Percentiles rank a stretch among this genome's conserved stretches.
Conservation (phyloP, 2,797 vertebrate genomes). For the Sebastolobus alascanus region DNA sequence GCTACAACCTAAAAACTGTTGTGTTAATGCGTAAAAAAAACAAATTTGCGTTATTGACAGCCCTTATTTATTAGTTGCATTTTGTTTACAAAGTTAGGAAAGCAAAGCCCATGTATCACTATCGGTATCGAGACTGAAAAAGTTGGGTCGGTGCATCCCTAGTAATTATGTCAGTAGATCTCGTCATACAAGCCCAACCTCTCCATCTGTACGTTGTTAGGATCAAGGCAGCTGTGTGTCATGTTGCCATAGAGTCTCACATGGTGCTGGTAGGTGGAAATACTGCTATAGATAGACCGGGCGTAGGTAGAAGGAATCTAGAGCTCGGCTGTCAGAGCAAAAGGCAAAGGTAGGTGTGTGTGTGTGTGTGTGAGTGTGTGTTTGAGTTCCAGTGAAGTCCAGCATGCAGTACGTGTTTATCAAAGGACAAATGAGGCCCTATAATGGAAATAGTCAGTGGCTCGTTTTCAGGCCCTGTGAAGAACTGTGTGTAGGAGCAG, state of each 20-base stretch:
- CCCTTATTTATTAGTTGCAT: too few species aligned
- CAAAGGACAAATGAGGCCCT: not conserved
- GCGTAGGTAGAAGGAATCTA: constrained; percentile 72
- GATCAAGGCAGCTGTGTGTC: constrained; percentile 5
- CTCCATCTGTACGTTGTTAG: not conserved
- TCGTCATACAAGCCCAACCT: not conserved
- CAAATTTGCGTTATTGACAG: too few species aligned
- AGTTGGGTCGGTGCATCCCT: too few species aligned
- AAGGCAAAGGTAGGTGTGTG: constrained; percentile 19
- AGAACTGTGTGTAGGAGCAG: not conserved
- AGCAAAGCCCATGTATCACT: too few species aligned
- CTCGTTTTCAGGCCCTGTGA: not conserved
- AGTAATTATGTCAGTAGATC: too few species aligned
- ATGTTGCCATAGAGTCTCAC: constrained; percentile 27
- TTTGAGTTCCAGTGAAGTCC: not conserved
- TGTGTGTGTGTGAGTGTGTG: not conserved
- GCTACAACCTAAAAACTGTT: too few species aligned
- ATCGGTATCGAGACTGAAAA: too few species aligned
- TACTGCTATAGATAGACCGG: constrained; percentile 70
- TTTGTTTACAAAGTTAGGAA: too few species aligned
- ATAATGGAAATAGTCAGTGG: not conserved
- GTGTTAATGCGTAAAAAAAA: too few species aligned
- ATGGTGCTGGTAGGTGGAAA: constrained; percentile 56
- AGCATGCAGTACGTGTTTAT: not conserved
- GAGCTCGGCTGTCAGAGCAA: constrained; percentile 40